Conservation (phyloP, 2,113 vertebrate species). For the Python bivittatus region DNA sequence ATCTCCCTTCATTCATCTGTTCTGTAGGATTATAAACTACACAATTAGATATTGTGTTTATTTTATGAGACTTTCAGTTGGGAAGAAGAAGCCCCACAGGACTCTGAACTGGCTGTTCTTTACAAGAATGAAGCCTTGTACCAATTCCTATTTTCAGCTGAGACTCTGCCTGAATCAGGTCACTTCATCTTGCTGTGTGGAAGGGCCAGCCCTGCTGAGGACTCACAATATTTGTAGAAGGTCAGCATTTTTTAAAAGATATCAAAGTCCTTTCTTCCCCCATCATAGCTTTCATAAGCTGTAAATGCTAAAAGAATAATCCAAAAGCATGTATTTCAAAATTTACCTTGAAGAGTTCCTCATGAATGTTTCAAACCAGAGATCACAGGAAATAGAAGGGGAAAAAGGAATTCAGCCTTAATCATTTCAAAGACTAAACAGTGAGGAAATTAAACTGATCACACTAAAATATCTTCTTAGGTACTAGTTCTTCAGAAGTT, state of each 20-base stretch:
- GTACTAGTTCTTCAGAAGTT: neutral
- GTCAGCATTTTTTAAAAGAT: neutral
- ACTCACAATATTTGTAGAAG: neutral
- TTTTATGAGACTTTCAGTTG: neutral
- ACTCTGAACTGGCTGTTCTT: neutral
- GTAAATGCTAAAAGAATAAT: neutral
- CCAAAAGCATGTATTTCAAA: neutral
- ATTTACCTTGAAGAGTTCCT: neutral
- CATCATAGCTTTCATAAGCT: neutral
- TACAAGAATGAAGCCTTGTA: neutral
- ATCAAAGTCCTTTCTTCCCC: neutral
- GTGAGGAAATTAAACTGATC: neutral
- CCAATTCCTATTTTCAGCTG: neutral
- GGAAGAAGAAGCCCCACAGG: neutral
- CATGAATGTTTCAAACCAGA: neutral
- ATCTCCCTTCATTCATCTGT: neutral
- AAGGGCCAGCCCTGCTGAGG: neutral
- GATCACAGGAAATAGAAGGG: neutral
- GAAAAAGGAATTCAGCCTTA: neutral
- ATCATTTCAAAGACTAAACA: neutral
- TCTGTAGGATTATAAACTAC: neutral
- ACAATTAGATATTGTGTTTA: neutral
- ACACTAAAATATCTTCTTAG: neutral
- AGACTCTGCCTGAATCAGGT: neutral
- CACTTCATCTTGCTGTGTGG: neutral